Conservation (phyloP, 2,888 invertebrate species). For the Sphaerophoria taeniata region DNA sequence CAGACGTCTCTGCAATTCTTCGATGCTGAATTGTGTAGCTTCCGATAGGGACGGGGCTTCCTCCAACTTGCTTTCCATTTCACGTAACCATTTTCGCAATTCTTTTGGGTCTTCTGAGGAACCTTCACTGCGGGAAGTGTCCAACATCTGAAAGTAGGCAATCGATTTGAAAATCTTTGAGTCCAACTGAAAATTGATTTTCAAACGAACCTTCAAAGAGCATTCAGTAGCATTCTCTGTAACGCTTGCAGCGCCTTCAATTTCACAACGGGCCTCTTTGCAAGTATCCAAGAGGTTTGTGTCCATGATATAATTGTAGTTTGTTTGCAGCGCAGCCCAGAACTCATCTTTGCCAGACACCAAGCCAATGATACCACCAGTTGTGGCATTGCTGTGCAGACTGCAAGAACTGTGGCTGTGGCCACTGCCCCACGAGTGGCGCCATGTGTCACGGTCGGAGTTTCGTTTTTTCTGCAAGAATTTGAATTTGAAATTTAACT, state of each 20-base stretch:
- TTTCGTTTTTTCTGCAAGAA: conserved; percentile 81
- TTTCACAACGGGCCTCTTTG: conserved; percentile 85
- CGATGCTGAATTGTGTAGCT: conserved; percentile 87
- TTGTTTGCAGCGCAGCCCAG: conserved; percentile 95
- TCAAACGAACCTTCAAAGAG: conserved; percentile 78
- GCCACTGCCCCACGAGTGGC: conserved; percentile 90
- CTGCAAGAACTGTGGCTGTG: conserved; percentile 87
- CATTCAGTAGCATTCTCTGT: conserved; percentile 77
- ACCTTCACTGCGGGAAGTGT: conserved; percentile 79
- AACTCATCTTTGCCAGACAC: conserved; percentile 90
- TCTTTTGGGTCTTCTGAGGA: conserved; percentile 83
- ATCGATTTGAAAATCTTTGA: conserved; percentile 6
- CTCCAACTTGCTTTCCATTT: conserved; percentile 90
- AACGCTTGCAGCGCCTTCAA: conserved; percentile 79
- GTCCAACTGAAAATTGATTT: conserved; percentile 2
- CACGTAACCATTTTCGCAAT: conserved; percentile 92
- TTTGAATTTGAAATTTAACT: conserved; percentile 42
- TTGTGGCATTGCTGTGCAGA: conserved; percentile 82
- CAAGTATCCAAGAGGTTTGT: conserved; percentile 96
- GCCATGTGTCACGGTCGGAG: conserved; percentile 88
- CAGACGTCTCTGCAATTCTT: conserved; percentile 90
- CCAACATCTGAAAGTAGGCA: conserved; percentile 78
- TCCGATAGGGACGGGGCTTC: conserved; percentile 89
- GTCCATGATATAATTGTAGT: conserved; percentile 98
- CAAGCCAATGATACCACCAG: conserved; percentile 78